Evolutionary conservation across 2,113 vertebrate species (phyloP), one percentile per base, ranked within the genome.

Genomic region (Salvelinus namaycush): DNA sequence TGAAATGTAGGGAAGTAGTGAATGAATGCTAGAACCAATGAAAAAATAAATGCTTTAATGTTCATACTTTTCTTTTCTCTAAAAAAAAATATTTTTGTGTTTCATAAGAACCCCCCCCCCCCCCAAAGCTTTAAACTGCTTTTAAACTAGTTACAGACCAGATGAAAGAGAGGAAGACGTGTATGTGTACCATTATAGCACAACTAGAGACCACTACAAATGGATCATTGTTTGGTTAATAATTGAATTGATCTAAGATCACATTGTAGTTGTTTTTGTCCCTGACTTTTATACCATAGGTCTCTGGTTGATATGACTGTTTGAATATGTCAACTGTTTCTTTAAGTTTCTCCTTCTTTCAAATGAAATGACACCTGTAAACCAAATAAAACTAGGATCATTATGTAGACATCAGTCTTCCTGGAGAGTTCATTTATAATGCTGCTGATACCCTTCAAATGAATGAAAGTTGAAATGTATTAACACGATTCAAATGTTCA

Each of bases 1-100:
- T 48, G 20, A 87, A 78, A 82, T 13, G 71, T 89, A 86, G 88
- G 74, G 29, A 75, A 0, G 49, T 89, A 90, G 87, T 20, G 72
- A 81, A 29, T 24, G 83, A 78, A 90, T 82, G 89, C 90, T 91
- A 90, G 89, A 87, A 93, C 92, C 91, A 94, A 93, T 92, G 91
- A 93, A 87, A 89, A 82, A 89, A 89, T 4, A 71, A 64, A 92
- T 72, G 91, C 93, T 94, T 93, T 94, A 93, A 93, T 84, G 68
- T 89, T 87, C 73, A 76, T 54, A 48, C 80, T 86, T 81, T 76
- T 85, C 39, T 82, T 85, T 90, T 86, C 76, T 85, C 83, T 79
- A 16, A 51, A 13, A 70, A 64, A 81, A 73, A 26, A 34, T 68
- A 66, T 64, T 74, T 77, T n/a, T 81, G 51, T 85, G 74, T 78